A percentile compares a stretch with the other conserved stretches of the same genome.
Conservation (phyloP, 2,113 vertebrate species). For the Craseonycteris thonglongyai region DNA sequence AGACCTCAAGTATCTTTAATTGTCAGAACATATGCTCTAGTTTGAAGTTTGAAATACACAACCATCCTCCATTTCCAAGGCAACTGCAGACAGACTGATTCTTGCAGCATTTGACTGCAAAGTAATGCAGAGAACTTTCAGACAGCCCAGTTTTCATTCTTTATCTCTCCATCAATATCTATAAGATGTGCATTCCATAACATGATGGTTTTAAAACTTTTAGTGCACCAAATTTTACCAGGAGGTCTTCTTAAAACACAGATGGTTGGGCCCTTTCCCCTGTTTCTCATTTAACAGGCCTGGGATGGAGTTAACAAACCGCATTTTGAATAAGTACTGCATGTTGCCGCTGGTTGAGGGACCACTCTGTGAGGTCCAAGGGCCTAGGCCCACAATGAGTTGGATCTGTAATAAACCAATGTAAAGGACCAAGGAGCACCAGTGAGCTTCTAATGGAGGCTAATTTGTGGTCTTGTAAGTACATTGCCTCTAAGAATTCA, state of each 20-base stretch:
- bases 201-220: neutral
- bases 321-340: neutral
- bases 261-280: neutral
- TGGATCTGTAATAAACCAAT: neutral
- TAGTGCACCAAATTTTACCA: neutral
- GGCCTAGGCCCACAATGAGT: accelerated
- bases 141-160: neutral
- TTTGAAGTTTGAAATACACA: neutral
- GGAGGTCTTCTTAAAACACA: neutral
- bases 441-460: neutral
- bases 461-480: neutral
- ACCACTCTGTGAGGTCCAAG: neutral
- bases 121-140: neutral
- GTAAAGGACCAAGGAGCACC: neutral
- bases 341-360: neutral
- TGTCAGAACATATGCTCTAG: neutral
- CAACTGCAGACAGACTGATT: neutral
- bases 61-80: neutral
- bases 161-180: neutral
- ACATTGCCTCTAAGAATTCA: neutral
- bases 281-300: neutral
- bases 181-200: neutral
- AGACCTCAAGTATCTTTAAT: neutral
- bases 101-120: neutral
- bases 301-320: neutral